Conservation (phyloP, 2,888 invertebrate genomes). For the Ochropacha duplaris region DNA sequence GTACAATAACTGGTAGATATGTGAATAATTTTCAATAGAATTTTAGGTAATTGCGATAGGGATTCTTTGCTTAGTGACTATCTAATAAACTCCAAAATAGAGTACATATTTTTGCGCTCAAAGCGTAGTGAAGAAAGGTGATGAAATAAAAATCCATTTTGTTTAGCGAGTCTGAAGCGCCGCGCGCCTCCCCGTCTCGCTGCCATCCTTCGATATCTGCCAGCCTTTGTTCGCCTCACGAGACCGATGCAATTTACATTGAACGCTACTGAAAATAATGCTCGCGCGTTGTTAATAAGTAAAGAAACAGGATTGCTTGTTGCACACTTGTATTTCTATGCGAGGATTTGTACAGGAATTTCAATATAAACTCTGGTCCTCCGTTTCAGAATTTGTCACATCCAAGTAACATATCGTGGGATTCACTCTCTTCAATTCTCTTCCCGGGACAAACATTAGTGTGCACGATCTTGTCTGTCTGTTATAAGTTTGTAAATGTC, state of each 20-base stretch:
- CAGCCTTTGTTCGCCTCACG: slow-evolving; percentile 44
- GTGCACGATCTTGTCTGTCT: too few species aligned
- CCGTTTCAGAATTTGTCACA: too few species aligned
- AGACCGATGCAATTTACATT: slow-evolving; percentile 60
- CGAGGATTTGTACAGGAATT: not conserved
- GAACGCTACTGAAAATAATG: slow-evolving; percentile 47
- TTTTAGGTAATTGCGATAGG: too few species aligned
- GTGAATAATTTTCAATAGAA: too few species aligned
- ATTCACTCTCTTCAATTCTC: too few species aligned
- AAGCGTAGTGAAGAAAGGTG: slow-evolving; percentile 12
- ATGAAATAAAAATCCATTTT: slow-evolving; percentile 14
- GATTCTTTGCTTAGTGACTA: not conserved
- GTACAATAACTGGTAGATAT: too few species aligned
- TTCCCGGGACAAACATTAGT: too few species aligned
- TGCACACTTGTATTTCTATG: not conserved
- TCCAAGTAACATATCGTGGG: too few species aligned
- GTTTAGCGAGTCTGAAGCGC: not conserved
- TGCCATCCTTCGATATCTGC: slow-evolving; percentile 27
- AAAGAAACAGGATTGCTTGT: slow-evolving; percentile 1
- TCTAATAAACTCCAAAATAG: not conserved
- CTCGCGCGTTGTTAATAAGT: slow-evolving; percentile 12
- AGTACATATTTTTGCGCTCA: not conserved
- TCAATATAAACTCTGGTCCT: not conserved
- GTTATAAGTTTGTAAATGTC: too few species aligned
- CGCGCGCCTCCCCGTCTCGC: not conserved